Evolutionary conservation across 2,888 invertebrate species (phyloP), one percentile per base, ranked within the genome.

Genomic region (Melanostoma scalare): DNA sequence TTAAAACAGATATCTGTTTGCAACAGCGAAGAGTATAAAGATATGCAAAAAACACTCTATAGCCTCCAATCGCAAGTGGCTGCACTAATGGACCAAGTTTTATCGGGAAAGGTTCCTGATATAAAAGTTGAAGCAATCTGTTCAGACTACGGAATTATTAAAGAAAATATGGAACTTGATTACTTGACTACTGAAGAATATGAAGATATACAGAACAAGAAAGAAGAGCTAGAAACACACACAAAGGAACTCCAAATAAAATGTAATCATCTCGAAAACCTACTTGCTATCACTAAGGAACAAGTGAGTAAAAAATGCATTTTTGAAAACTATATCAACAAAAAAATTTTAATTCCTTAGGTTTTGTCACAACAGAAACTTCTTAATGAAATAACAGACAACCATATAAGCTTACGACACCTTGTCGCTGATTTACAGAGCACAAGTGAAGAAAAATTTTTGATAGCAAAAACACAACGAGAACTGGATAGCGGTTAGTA

Each of bases 401-500:
- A 90, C 67, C 91, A 91, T 68, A 90, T 91, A 4, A 88, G 87
- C 46, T 56, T 91, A 56, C 87, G 91, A 2, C 91, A 91, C 85
- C 85, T 91, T 42, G 90, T 91, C 52, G 91, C 91, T 2, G 91
- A 91, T 88, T 85, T 91, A 5, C 91, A 91, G 80, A 90, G 90
- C 73, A 87, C 87, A 6, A 89, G 88, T 35, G 89, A 89, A 56
- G 91, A 91, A 35, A 91, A 90, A 33, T 87, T 90, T 35, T 60
- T 91, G 56, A 78, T 91, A 80, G 89, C 89, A 6, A 91, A 91
- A 85, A 87, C 89, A 31, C 89, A 90, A 63, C 87, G 90, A 5
- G 91, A 91, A 67, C 80, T 91, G 55, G 89, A 90, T 65, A 78
- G 85, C 58, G 89, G 91, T 90, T 53, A 68, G 87, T 86, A 0